Evolutionary conservation across 2,888 invertebrate genomes (phyloP), one percentile per base, ranked within the genome.

Genomic region (Sphecodes monilicornis): DNA sequence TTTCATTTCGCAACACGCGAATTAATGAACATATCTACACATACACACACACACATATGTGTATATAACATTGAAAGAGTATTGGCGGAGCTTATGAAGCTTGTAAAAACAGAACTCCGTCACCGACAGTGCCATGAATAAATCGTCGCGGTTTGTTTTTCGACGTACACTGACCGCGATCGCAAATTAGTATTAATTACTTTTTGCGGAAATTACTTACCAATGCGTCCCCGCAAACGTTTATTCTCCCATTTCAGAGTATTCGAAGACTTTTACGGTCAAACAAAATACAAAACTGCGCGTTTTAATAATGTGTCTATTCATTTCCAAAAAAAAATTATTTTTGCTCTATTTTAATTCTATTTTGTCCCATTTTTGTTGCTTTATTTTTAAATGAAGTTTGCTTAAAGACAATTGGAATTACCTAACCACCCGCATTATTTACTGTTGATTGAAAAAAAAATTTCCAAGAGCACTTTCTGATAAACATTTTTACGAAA

Each of bases 91-190:
- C 39, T 66, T 68, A 68, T 68, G 36, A 39, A 68, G 11, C 68
- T 68, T 36, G 32, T 68, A 13, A 26, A 29, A 22, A 41, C 41
- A 54, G 36, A n/a, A 18, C 68, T 39, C 68, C 13, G 68, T 39
- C 68, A n/a, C 39, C 22, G 39, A 39, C n/a, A n/a, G 13, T 39
- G 68, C n/a, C n/a, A 39, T 68, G n/a, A 68, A 68, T 68, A 68
- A 68, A 60, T 29, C 8, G 2, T 29, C 39, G 5, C n/a, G 36
- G 22, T 22, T 22, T 32, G 22, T 68, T 68, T 68, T 22, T 13
- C 68, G 39, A 68, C 4, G 22, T 8, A n/a, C 68, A 36, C 22
- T 13, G 68, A 13, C n/a, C n/a, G n/a, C 39, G 13, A 68, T 39
- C 39, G 36, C 39, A 68, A 68, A 68, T 68, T 36, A 36, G 22